Base-by-base conservation (phyloP, 2,797 vertebrate genomes). In the Orestias chungarensis region DNA sequence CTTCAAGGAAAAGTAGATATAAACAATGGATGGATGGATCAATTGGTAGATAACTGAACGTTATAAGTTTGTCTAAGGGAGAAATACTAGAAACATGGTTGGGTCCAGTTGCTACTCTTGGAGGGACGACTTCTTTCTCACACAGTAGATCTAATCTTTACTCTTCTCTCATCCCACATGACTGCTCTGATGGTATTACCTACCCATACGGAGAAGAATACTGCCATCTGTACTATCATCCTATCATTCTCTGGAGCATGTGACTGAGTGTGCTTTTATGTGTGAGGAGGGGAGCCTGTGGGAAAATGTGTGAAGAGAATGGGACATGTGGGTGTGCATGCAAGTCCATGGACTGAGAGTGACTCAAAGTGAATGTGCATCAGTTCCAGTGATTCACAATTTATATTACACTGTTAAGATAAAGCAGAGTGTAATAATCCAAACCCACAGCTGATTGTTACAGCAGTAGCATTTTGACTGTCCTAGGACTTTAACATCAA, bases 221-320 rank as follows among this genome's bases (percentile, higher is more conserved):
- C 84, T 90, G 86, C 92, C 91, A 93, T 93, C 91, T 92, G 91
- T 88, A 93, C 88, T 82, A 88, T 87, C 89, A 88, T 83, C 82
- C 85, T 74, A 89, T 86, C 89, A 87, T 83, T 81, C 89, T 88
- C 89, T 86, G 46, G 42, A 84, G 90, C 72, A 14, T 83, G 71
- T 70, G 72, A 74, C 75, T 68, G 70, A 76, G 78, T 82, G 78
- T 66, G 74, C 47, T 33, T 73, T 25, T 66, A 62, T 77, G 68
- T 82, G 70, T 79, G 72, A 78, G 71, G 72, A 74, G 43, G 52
- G 49, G 44, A 84, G 87, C 77, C 82, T 83, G 80, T 85, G 80
- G 85, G 82, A 81, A 80, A 87, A 86, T 67, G 85, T 76, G 73
- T 12, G 72, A 72, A 66, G 71, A 65, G 80, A 81, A 74, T 38